phyloP scores from a whole-genome alignment of 2,888 invertebrate genomes.

The Buathra laborator region DNA sequence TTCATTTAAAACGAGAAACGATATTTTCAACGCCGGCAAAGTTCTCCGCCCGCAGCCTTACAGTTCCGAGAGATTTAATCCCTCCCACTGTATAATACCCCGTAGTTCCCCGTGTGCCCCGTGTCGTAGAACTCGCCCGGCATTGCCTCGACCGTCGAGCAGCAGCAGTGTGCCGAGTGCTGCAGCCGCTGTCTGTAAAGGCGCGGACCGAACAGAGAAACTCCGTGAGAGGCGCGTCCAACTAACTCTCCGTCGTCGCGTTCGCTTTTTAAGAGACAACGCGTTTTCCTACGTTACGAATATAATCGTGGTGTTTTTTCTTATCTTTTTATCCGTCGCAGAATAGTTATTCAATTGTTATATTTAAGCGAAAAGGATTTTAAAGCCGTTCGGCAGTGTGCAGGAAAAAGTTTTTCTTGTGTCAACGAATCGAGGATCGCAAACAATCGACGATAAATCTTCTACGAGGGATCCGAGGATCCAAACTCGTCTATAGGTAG shows the following conservation, averaged over 20 bases:
- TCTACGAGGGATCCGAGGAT: slow-evolving; percentile 55
- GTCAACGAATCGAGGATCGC: slow-evolving; percentile 25
- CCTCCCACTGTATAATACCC: slow-evolving; percentile 70
- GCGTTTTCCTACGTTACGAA: slow-evolving; percentile 39
- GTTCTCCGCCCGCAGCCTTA: slow-evolving; percentile 63
- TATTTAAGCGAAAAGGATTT: background rate
- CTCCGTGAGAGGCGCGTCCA: slow-evolving; percentile 68
- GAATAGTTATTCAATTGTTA: background rate
- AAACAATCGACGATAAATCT: slow-evolving; percentile 17
- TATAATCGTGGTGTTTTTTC: slow-evolving; percentile 24
- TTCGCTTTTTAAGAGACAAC: slow-evolving; percentile 47
- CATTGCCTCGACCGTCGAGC: slow-evolving; percentile 70
- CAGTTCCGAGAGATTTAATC: slow-evolving; percentile 74
- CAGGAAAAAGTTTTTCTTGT: slow-evolving; percentile 6
- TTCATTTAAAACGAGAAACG: background rate
- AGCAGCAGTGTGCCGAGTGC: slow-evolving; percentile 71
- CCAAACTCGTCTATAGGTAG: slow-evolving; percentile 55
- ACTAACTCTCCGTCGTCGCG: slow-evolving; percentile 55
- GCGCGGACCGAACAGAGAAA: slow-evolving; percentile 66
- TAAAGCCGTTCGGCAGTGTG: slow-evolving; percentile 5
- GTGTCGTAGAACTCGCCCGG: slow-evolving; percentile 69
- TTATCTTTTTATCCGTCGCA: background rate
- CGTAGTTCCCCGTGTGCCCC: slow-evolving; percentile 64
- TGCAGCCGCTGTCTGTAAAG: slow-evolving; percentile 72
- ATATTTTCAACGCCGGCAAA: slow-evolving; percentile 20